Base-by-base conservation (phyloP, 2,888 invertebrate species). In the Electrophaes corylata region DNA sequence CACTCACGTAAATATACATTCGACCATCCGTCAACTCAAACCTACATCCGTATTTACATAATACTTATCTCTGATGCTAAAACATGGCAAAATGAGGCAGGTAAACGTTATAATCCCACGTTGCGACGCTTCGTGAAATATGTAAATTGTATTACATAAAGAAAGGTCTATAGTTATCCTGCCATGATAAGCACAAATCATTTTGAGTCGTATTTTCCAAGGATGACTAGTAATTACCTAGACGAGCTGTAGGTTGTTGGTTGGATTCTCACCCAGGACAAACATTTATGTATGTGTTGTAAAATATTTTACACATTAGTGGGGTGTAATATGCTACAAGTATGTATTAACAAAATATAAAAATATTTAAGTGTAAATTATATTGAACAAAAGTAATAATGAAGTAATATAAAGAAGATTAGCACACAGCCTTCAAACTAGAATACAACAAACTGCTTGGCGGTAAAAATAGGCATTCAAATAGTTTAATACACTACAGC, bases 141-240 rank as follows among this genome's bases (percentile, higher is more conserved):
- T 76, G 77, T 69, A 75, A 75, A 78, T 77, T 60, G 59, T 57
- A 72, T 78, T 76, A 76, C 71, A 67, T 69, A 59, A 5, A 0
- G 4, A 31, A 59, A 65, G 39, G 60, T 63, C 69, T 62, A 66
- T 65, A 61, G 67, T 66, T 66, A 68, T 63, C 63, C 63, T 45
- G 55, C 53, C 57, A 48, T 63, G 69, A 64, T 75, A 70, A 71
- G 70, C 72, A 71, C 72, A 72, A 76, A 75, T 76, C 75, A 71
- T 71, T 72, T 72, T 52, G 49, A 40, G 39, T 48, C 54, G 57
- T 64, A 52, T 47, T 29, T 62, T 55, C 66, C 66, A 57, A 58
- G 64, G 66, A 65, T 60, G 62, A 63, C 31, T 3, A 14, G 6
- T 2, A 35, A 14, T 6, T 14, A 5, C 35, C 35, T 12, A 14